Evolutionary conservation across 1,140 invertebrate species (phyloP), one percentile per base, ranked within the genome.

Genomic region (Zaprionus ornatus): DNA sequence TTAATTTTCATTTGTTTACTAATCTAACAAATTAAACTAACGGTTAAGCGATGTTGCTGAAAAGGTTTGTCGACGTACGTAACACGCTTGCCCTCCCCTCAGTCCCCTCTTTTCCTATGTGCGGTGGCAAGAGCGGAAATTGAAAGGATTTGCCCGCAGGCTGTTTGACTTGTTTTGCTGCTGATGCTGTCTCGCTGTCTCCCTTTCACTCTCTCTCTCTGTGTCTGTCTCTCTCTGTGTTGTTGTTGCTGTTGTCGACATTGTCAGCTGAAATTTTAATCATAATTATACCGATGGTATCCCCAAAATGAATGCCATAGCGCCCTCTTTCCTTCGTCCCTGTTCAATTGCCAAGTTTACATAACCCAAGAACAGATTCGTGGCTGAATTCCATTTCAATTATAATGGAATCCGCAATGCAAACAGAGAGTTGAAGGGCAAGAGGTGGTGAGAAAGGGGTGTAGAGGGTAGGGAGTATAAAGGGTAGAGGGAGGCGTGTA

Each of bases 21-120:
- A 90, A 90, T 90, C 85, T 90, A 90, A 90, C 85, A 90, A 90
- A 90, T 90, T 90, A 90, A 90, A 90, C 85, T 90, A 90, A 90
- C 86, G 85, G 85, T 85, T 87, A 60, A 60, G 82, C 72, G 60
- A 23, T 25, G 60, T 37, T 21, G 45, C 35, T 42, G 61, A 66
- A 64, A 71, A 64, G 73, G 65, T 62, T 63, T 69, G 23, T 35
- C 19, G 13, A 35, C 29, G 29, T 32, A 32, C 29, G 29, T 29
- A 29, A 3, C 9, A 25, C 25, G 3, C 25, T 25, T 0, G 4
- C 25, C 25, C 25, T 4, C 4, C 25, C 25, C 5, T 3, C 2
- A 1, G 0, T 3, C 9, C 29, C 29, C 9, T 10, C 9, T 10
- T 0, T 0, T 3, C 9, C 29, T 29, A 10, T 0, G 29, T 32